Conservation (phyloP, 2,797 vertebrate species). For the Bufotes viridis region DNA sequence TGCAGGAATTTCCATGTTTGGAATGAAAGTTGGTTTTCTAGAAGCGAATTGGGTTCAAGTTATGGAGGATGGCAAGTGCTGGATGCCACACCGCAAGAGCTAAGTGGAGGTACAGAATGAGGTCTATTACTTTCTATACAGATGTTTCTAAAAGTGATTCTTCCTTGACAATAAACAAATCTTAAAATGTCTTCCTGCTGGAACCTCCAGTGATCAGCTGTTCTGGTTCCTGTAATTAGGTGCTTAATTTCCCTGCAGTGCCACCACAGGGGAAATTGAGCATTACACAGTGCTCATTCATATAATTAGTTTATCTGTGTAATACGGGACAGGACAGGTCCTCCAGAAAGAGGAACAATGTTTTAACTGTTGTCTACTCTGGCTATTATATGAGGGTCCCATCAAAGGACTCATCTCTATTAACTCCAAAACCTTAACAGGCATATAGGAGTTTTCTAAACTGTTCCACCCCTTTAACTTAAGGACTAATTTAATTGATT, state of each 20-base stretch:
- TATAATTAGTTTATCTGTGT: not conserved
- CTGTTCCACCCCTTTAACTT: no score
- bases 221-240: no score
- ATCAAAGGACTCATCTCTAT: no score
- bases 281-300: not conserved
- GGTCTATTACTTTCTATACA: not conserved
- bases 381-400: no score
- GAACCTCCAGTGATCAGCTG: no score
- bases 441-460: not conserved
- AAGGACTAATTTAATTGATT: not conserved
- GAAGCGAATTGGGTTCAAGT: conserved; percentile 75
- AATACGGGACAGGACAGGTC: not conserved
- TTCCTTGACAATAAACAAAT: no score
- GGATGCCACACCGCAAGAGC: conserved; percentile 84
- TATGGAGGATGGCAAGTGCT: conserved; percentile 84
- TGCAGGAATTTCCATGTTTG: conserved; percentile 84
- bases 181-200: no score
- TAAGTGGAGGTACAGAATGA: conserved; percentile 76
- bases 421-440: no score
- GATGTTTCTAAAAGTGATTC: not conserved
- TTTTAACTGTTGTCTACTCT: not conserved
- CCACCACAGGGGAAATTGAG: not conserved
- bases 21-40: conserved; percentile 83
- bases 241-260: not conserved
- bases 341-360: not conserved